Percentiles rank a stretch among this genome's conserved stretches.
Evolutionary conservation across 1,140 invertebrate species (phyloP).

Genomic region (Oryzaephilus surinamensis): DNA sequence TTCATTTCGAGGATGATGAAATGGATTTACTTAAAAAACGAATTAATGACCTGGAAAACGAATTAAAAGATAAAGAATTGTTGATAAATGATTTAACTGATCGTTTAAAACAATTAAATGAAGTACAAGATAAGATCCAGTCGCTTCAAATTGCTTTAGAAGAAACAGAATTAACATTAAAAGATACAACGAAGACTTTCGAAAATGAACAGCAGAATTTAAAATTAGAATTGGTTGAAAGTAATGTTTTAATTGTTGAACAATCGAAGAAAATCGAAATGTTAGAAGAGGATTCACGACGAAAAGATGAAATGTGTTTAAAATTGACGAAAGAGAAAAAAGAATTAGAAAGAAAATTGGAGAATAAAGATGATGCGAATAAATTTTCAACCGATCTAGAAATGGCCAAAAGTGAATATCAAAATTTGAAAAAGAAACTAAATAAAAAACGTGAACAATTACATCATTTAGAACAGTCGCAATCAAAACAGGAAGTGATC

Average conservation of each 20-base stretch:
- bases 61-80: conserved; percentile 15
- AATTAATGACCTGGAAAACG: conserved; percentile 13
- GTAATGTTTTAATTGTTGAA: conserved; percentile 49
- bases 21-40: too few relatives aligned
- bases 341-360: conserved; percentile 26
- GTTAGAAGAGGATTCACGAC: conserved; percentile 17
- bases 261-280: conserved; percentile 48
- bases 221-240: conserved; percentile 43
- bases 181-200: conserved; percentile 42
- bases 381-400: too few relatives aligned
- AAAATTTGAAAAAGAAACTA: conserved; percentile 39
- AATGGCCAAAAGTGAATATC: too few relatives aligned
- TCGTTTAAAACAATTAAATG: conserved; percentile 33
- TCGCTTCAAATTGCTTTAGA: conserved; percentile 41
- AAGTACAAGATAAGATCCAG: conserved; percentile 45
- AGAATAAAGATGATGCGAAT: conserved; percentile 36
- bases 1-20: conserved; percentile 30
- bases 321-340: conserved; percentile 47
- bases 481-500: conserved; percentile 22
- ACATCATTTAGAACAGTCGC: too few relatives aligned
- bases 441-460: conserved; percentile 38
- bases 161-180: conserved; percentile 40
- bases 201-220: conserved; percentile 47
- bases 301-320: conserved; percentile 33
- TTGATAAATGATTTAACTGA: conserved; percentile 16